phyloP scores from a whole-genome alignment of 2,888 invertebrate species.

The Drosophila kokeensis region DNA sequence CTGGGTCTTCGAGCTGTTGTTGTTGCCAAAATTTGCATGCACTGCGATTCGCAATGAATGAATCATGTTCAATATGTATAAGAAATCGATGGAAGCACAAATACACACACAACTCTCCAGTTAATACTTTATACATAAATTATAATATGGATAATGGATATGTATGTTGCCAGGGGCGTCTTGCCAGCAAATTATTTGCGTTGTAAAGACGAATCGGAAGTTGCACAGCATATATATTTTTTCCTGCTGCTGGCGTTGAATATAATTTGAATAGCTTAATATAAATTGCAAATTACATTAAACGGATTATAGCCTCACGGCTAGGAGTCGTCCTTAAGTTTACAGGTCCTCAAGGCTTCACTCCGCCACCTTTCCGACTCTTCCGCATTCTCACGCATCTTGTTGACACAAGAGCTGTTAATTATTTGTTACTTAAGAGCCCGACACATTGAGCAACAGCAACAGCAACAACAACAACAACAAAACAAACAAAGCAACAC shows the following conservation, averaged over 20 bases:
- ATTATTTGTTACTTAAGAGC: slow-evolving; percentile 76
- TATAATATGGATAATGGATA: slow-evolving; percentile 9
- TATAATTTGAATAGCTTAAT: slow-evolving; percentile 74
- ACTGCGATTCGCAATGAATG: slow-evolving; percentile 66
- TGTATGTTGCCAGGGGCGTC: slow-evolving; percentile 6
- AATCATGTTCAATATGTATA: slow-evolving; percentile 62
- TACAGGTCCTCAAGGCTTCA: slow-evolving; percentile 15
- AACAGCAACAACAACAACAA: slow-evolving; percentile 31
- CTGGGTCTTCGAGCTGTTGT: slow-evolving; percentile 19
- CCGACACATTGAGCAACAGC: slow-evolving; percentile 56
- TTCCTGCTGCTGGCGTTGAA: slow-evolving; percentile 36
- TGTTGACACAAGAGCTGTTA: slow-evolving; percentile 72
- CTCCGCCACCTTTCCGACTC: slow-evolving; percentile 16
- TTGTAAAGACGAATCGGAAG: slow-evolving; percentile 53
- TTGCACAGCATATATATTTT: slow-evolving; percentile 13
- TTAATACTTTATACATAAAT: slow-evolving; percentile 10
- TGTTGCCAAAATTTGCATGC: slow-evolving; percentile 64
- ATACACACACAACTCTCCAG: slow-evolving; percentile 10
- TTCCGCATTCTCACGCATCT: slow-evolving; percentile 20
- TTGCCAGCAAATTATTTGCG: slow-evolving; percentile 59
- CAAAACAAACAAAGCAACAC: neutral
- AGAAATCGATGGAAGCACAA: slow-evolving; percentile 59
- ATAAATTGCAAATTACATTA: slow-evolving; percentile 80
- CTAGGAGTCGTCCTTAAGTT: slow-evolving; percentile 11
- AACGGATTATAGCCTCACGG: slow-evolving; percentile 66